phyloP scores from a whole-genome alignment of 1,140 invertebrate species.

The Heliconius eleuchia region DNA sequence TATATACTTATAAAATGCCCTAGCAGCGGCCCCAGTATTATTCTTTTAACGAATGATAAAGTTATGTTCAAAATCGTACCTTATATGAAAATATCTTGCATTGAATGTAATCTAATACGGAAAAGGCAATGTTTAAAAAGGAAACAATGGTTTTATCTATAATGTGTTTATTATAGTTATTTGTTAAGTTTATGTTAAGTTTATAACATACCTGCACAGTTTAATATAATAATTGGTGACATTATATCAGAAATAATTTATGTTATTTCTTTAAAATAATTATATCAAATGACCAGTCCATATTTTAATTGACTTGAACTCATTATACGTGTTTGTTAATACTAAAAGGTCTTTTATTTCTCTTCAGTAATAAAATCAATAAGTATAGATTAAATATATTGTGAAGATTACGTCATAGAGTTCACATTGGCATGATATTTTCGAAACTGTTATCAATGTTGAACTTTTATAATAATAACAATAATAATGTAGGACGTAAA shows the following conservation, averaged over 20 bases:
- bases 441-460: not conserved
- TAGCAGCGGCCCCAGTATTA: not conserved
- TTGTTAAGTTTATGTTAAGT: not conserved
- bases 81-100: too few relatives aligned
- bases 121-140: not conserved
- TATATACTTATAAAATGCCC: not conserved
- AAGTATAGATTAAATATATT: not conserved
- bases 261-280: conserved; percentile 7
- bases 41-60: not conserved
- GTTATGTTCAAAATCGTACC: not conserved
- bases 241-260: not conserved
- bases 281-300: not conserved
- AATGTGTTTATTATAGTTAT: not conserved
- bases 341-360: not conserved
- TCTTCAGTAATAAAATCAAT: not conserved
- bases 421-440: not conserved
- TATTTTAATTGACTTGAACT: conserved; percentile 8
- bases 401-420: not conserved
- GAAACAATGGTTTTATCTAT: not conserved
- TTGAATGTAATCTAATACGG: too few relatives aligned
- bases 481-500: conserved; percentile 6
- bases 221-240: not conserved
- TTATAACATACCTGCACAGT: not conserved
- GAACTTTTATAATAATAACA: conserved; percentile 2
- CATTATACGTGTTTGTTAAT: not conserved